phyloP scores from a whole-genome alignment of 1,140 invertebrate genomes.

The Magallana ariakensis region DNA sequence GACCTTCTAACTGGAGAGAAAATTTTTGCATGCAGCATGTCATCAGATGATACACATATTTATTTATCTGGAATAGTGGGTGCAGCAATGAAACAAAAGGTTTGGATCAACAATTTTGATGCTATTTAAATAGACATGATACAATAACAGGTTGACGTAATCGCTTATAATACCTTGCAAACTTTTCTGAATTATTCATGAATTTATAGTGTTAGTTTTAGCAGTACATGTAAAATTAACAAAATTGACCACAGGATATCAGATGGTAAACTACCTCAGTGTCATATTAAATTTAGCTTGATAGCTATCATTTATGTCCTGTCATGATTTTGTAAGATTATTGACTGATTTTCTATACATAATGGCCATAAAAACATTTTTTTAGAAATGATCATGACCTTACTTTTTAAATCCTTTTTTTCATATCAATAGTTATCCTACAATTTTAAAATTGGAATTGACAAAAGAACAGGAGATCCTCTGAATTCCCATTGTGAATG shows the following conservation, averaged over 20 bases:
- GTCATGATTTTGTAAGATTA: no score
- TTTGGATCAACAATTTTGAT: no score
- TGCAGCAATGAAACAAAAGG: constrained; percentile 38
- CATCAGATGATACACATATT: background rate
- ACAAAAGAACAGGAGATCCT: constrained; percentile 39
- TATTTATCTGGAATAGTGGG: constrained; percentile 27
- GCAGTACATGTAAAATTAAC: no score
- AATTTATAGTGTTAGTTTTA: no score
- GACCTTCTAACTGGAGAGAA: constrained; percentile 7
- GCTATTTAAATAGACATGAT: no score
- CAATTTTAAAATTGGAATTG: constrained; percentile 40
- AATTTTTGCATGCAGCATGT: constrained; percentile 41
- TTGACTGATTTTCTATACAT: background rate
- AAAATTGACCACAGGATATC: background rate
- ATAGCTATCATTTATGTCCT: background rate
- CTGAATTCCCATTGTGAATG: constrained; percentile 52
- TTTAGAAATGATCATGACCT: background rate
- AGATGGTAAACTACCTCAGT: background rate
- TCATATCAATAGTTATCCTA: constrained; percentile 27
- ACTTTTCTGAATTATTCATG: no score
- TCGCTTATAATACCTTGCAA: no score
- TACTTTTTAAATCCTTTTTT: background rate
- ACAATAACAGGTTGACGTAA: no score
- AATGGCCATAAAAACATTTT: background rate
- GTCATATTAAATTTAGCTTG: background rate